Conservation (phyloP, 53 echinoderm and acorn worm species). For the Holothuria leucospilota region DNA sequence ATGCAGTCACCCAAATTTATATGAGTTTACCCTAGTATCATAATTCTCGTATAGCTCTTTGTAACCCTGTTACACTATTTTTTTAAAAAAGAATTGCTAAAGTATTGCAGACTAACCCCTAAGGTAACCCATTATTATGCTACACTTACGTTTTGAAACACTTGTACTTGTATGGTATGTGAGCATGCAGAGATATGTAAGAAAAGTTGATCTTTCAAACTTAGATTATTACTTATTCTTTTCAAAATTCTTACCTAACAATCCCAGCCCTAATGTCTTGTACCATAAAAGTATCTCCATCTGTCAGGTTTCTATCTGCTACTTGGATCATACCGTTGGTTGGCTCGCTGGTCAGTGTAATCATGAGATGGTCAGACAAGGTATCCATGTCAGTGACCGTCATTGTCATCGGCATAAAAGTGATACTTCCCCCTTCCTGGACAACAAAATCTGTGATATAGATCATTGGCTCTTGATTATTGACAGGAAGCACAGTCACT, state of each 20-base stretch:
- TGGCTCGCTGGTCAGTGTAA: conserved; percentile 60
- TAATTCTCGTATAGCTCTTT: too few species aligned
- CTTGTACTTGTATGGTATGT: too few species aligned
- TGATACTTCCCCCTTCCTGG: conserved; percentile 78
- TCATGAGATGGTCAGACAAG: conserved; percentile 57
- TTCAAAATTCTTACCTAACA: conserved; percentile 76
- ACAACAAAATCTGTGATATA: conserved; percentile 76
- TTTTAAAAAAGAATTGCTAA: too few species aligned
- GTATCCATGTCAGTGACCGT: conserved; percentile 94
- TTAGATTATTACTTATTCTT: too few species aligned
- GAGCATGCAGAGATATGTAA: too few species aligned
- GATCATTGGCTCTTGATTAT: conserved; percentile 87
- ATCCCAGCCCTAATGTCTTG: conserved; percentile 75
- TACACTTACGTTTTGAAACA: too few species aligned
- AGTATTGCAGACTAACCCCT: too few species aligned
- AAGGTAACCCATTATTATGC: too few species aligned
- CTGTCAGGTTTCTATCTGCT: conserved; percentile 67
- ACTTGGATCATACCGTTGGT: conserved; percentile 69
- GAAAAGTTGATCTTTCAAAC: not conserved
- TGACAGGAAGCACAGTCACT: conserved; percentile 85
- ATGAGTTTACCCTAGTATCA: too few species aligned
- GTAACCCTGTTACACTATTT: too few species aligned
- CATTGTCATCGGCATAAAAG: conserved; percentile 71
- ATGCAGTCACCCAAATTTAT: too few species aligned
- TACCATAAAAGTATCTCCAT: conserved; percentile 73